Base-by-base conservation (phyloP, 2,888 invertebrate species). In the Tricholauxania praeusta region DNA sequence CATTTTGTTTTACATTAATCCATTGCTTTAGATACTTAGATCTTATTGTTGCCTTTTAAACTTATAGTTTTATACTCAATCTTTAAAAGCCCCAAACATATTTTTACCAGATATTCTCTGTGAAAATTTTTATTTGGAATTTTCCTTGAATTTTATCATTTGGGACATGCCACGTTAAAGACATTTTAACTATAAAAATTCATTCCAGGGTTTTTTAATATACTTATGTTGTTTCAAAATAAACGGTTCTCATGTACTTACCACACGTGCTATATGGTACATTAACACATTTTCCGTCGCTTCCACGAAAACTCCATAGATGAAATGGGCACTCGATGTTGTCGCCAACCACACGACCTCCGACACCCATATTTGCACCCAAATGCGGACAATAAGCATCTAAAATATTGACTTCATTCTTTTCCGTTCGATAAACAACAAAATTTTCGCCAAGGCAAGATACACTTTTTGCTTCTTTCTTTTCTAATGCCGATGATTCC, bases 371-470 rank as follows among this genome's bases (percentile, higher is more conserved):
- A 84, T 96, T 95, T 0, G 97, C 96, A 0, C 97, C 97, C 78
- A 97, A 88, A 83, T 97, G 97, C 0, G 96, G 96, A 80, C 97
- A 97, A 83, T 95, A 96, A 0, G 96, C 96, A 84, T 96, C 93
- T 49, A 96, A 88, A 1, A 94, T 91, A 71, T 92, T 90, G 0
- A 91, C 91, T 5, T 88, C 79, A 0, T 93, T 92, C 52, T 89
- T 89, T 62, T 90, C 88, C 0, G 91, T 91, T 39, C 95, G 89
- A 81, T 90, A 94, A 0, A 94, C 90, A 52, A 92, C 93, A 48
- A 95, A 89, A 77, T 93, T 91, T 80, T 92, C 89, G 3, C 95
- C 95, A 39, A 96, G 85, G 47, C 91, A 92, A 66, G 92, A 89
- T 0, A 93, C 89, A 72, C 91, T 89, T 8, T 88, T 86, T 0